Evolutionary conservation across 1,140 invertebrate species (phyloP), one percentile per base, ranked within the genome.

Genomic region (Solen grandis): DNA sequence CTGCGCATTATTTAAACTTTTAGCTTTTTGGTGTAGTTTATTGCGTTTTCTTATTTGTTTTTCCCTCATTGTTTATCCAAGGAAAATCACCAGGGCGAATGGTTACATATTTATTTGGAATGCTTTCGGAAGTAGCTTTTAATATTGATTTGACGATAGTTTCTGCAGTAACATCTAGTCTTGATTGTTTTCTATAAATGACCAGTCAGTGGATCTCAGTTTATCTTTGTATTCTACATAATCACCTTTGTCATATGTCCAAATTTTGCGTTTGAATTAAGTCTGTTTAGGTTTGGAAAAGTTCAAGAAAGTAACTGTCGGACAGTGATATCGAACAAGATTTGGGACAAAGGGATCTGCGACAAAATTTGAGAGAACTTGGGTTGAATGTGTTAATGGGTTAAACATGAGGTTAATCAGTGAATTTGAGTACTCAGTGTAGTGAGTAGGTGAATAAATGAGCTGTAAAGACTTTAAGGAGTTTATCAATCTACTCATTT

Each of bases 91-190:
- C 27, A 14, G 50, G 62, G 29, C 79, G 0, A 2, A 74, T 36
- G n/a, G 79, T 81, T 19, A 81, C 52, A 33, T 50, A 8, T 68
- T 81, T 74, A 31, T 74, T 74, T 27, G 79, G 70, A 59, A 72
- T 80, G 27, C 33, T 54, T 10, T 69, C 38, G 0, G 1, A 5
- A 25, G 76, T 66, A 41, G 36, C 29, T 50, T 59, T 22, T 19
- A 70, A 8, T 5, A 69, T 60, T 29, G 35, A 29, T 36, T 70
- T 31, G 2, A 66, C 63, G 1, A 79, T 19, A 13, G 2, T 29
- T 4, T 60, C 33, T 2, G 55, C 41, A 8, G 57, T 10, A 0
- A 33, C 31, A 55, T 79, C 59, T 31, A 78, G 3, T 36, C 69
- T 29, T 14, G 66, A 31, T 22, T 69, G n/a, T 1, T 36, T 41